Evolutionary conservation across 2,888 invertebrate genomes (phyloP).

Genomic region (Metalampra italica): DNA sequence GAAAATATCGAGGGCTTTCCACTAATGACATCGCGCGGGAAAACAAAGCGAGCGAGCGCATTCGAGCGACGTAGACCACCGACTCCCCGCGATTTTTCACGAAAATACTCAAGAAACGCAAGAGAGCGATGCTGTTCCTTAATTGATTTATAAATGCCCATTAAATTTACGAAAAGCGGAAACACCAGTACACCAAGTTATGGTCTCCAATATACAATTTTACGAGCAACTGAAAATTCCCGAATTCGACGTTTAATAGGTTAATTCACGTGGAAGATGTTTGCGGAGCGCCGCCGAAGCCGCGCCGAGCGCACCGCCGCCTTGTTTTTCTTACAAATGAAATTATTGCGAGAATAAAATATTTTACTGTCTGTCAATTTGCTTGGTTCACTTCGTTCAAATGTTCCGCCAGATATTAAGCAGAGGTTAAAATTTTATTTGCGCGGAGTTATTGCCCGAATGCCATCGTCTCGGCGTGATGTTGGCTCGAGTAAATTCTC

Average conservation of each 20-base stretch:
- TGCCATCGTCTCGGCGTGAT: conserved; percentile 46
- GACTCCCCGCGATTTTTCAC: neutral
- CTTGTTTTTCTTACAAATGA: conserved; percentile 75
- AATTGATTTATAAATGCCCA: conserved; percentile 11
- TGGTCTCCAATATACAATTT: conserved; percentile 35
- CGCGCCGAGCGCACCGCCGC: conserved; percentile 22
- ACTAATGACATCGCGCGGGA: conserved; percentile 73
- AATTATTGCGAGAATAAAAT: conserved; percentile 75
- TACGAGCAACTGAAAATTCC: conserved; percentile 58
- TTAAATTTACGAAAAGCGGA: conserved; percentile 6
- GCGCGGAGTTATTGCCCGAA: conserved; percentile 57
- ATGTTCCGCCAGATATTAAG: conserved; percentile 67
- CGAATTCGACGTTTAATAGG: conserved; percentile 65
- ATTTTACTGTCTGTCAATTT: conserved; percentile 78
- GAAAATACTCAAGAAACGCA: neutral
- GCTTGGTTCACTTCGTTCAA: conserved; percentile 50
- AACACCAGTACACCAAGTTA: conserved; percentile 2
- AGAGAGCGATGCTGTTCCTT: conserved; percentile 2
- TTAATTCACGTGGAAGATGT: conserved; percentile 72
- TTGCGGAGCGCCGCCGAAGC: conserved; percentile 44
- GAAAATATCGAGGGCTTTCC: conserved; percentile 73
- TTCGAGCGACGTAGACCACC: neutral
- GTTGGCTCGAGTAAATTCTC: conserved; percentile 57
- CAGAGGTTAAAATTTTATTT: conserved; percentile 77
- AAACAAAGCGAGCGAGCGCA: conserved; percentile 51